Evolutionary conservation across 1,140 invertebrate species (phyloP).

Genomic region (Phthorimaea operculella): DNA sequence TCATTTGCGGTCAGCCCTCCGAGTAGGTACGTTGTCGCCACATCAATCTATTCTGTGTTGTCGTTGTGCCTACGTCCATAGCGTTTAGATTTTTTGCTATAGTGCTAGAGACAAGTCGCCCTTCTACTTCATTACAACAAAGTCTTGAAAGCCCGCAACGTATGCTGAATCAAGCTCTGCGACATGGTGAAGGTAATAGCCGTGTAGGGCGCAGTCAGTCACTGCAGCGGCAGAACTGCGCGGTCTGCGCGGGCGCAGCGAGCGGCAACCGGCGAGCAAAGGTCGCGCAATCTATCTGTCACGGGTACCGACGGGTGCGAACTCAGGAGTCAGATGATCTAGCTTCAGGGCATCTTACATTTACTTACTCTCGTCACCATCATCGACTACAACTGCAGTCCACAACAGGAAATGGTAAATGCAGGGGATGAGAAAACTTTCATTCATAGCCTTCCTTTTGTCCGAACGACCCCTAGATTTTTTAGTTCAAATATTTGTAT

Average conservation of each 20-base stretch:
- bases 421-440: too few species aligned
- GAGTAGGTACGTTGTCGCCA: too few species aligned
- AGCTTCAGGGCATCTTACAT: neutral
- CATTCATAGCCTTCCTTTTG: too few species aligned
- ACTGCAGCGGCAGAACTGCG: neutral
- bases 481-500: too few species aligned
- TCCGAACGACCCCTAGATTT: too few species aligned
- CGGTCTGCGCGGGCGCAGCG: slow-evolving; percentile 8
- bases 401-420: too few species aligned
- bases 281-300: slow-evolving; percentile 14
- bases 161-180: neutral
- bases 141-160: neutral
- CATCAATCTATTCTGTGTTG: too few species aligned
- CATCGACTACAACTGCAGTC: too few species aligned
- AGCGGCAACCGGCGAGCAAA: slow-evolving; percentile 7
- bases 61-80: too few species aligned
- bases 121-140: neutral
- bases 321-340: neutral
- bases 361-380: neutral
- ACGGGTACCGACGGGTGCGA: neutral
- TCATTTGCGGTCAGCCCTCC: too few species aligned
- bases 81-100: too few species aligned
- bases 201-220: neutral
- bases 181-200: neutral
- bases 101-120: too few species aligned